Evolutionary conservation across 2,113 vertebrate genomes (phyloP).

Genomic region (Brachyhypopomus gauderio): DNA sequence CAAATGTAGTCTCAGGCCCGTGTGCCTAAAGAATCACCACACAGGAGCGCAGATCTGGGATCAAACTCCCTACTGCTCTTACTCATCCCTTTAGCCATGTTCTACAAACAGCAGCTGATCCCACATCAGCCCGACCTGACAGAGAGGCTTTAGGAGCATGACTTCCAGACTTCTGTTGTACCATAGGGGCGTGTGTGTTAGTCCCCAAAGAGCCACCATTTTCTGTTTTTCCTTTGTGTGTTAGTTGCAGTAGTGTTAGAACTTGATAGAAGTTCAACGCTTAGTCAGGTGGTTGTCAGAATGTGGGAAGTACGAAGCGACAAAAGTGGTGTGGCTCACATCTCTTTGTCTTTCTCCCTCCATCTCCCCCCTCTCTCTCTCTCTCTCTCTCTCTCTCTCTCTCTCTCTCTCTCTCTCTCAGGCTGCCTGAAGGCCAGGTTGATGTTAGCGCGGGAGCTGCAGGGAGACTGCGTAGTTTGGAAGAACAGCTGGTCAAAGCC

Average conservation of each 20-base stretch:
- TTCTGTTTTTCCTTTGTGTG: no score
- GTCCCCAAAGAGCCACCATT: background rate
- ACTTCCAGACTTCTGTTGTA: conserved; percentile 16
- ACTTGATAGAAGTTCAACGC: conserved; percentile 4
- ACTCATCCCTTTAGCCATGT: background rate
- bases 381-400: background rate
- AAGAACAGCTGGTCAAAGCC: conserved; percentile 86
- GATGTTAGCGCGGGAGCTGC: conserved; percentile 78
- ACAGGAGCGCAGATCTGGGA: conserved; percentile 2
- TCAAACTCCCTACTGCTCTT: background rate
- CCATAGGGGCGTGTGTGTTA: conserved; percentile 18
- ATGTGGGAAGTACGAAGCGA: background rate
- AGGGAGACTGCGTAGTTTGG: conserved; percentile 82
- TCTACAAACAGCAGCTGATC: background rate
- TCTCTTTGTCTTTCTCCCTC: background rate
- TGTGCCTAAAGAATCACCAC: background rate
- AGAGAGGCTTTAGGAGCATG: conserved; percentile 11
- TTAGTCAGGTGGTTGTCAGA: conserved; percentile 23
- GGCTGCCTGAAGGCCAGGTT: conserved; percentile 84
- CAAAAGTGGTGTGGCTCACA: background rate
- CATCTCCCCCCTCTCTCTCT: background rate
- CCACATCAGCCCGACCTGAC: background rate
- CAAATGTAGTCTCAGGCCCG: conserved; percentile 14
- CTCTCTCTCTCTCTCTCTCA: conserved; percentile 56
- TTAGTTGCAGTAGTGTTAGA: no score